phyloP scores from a whole-genome alignment of 92 coral and sea anemone species.

The Diadumene lineata region DNA sequence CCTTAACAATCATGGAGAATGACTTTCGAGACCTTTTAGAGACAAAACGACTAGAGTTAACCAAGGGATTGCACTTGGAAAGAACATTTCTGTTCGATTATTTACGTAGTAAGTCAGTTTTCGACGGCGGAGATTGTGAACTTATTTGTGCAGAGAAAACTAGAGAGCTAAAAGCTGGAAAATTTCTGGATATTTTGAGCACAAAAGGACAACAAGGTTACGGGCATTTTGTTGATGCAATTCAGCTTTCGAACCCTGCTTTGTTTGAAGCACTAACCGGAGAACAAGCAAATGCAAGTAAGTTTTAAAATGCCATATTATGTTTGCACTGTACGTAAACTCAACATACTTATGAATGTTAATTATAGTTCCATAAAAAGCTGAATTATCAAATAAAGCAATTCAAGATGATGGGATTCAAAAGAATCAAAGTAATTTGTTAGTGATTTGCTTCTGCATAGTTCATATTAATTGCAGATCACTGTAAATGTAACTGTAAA shows the following conservation, averaged over 20 bases:
- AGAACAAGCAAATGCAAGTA: constrained; percentile 71
- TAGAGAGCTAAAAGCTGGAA: constrained; percentile 68
- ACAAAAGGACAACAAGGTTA: constrained; percentile 73
- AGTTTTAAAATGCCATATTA: too few relatives aligned
- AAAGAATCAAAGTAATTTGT: too few relatives aligned
- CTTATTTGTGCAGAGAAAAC: constrained; percentile 67
- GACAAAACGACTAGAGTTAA: constrained; percentile 75
- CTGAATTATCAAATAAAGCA: too few relatives aligned
- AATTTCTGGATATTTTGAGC: constrained; percentile 66
- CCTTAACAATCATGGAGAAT: constrained; percentile 30
- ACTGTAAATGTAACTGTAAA: too few relatives aligned
- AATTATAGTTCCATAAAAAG: too few relatives aligned
- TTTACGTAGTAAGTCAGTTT: constrained; percentile 66
- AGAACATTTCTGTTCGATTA: constrained; percentile 74
- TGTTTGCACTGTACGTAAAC: too few relatives aligned
- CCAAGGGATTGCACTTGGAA: constrained; percentile 65
- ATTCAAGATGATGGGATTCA: too few relatives aligned
- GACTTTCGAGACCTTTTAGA: constrained; percentile 62
- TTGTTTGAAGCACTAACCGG: constrained; percentile 81
- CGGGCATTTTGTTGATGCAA: constrained; percentile 70
- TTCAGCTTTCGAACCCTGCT: constrained; percentile 73
- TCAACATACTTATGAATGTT: too few relatives aligned
- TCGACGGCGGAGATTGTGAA: constrained; percentile 85
- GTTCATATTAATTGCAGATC: too few relatives aligned
- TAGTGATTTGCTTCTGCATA: too few relatives aligned